Percentiles rank a stretch among this genome's conserved stretches.
Conservation (phyloP, 2,797 vertebrate genomes). For the Melanotaenia pygmaea region DNA sequence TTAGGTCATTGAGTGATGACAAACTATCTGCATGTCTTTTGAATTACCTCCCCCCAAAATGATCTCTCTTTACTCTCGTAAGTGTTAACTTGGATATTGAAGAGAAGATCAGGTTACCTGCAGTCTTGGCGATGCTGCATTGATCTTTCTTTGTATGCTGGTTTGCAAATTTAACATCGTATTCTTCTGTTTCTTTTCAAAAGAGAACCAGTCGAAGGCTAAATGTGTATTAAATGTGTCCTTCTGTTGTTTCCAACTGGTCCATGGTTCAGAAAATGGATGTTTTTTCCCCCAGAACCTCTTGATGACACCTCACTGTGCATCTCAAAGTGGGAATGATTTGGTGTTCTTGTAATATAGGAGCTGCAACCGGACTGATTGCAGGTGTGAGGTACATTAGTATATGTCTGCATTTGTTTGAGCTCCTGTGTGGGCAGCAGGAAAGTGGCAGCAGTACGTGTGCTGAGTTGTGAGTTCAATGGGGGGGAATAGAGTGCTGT, state of each 20-base stretch:
- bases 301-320: constrained; percentile 4
- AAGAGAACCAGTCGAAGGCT: constrained; percentile 7
- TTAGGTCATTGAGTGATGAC: constrained; percentile 31
- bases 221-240: constrained; percentile 20
- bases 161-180: constrained; percentile 38
- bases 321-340: constrained; percentile 20
- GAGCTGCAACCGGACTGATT: constrained; percentile 31
- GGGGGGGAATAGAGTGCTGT: constrained; percentile 22
- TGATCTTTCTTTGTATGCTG: constrained; percentile 31
- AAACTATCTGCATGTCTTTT: constrained; percentile 14
- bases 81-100: neutral
- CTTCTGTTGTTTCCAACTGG: neutral
- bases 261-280: constrained; percentile 1
- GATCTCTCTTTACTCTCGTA: neutral
- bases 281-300: neutral
- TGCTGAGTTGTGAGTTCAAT: constrained; percentile 54
- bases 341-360: constrained; percentile 21
- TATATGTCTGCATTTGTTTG: constrained; percentile 51
- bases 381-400: constrained; percentile 67
- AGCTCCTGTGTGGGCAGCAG: constrained; percentile 66
- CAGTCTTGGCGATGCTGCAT: constrained; percentile 14
- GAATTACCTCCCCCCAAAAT: constrained; percentile 31
- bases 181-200: constrained; percentile 16
- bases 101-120: constrained; percentile 3
- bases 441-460: constrained; percentile 62